Evolutionary conservation across 2,113 vertebrate species (phyloP), one percentile per base, ranked within the genome.

Genomic region (Xenotilapia caudafasciata): DNA sequence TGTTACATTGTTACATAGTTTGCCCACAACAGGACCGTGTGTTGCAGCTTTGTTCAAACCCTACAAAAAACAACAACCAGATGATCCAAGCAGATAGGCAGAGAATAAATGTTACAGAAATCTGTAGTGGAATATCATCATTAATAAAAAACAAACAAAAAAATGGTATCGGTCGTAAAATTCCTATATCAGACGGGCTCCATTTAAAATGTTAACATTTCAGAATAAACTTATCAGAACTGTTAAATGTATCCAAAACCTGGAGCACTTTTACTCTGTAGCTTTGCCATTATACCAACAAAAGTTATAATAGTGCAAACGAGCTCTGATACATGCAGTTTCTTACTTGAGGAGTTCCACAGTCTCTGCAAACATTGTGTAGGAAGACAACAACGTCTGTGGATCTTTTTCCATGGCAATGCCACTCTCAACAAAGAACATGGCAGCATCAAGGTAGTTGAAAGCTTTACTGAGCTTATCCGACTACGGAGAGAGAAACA

Each of bases 291-390:
- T n/a, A 49, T 5, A 12, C 15, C 42, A 77, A 49, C 42, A 77
- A 77, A 77, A 13, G 26, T 23, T 31, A 17, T 17, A 42, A 35
- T 62, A 21, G 9, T 70, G 23, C 15, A 80, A 9, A 31, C 9
- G 10, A 62, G n/a, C 6, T 2, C 17, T 23, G 10, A 79, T 11
- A 12, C 56, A 6, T 31, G 19, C 3, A 14, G 8, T 5, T 79
- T 85, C 97, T 95, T 91, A 99, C 98, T 97, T 98, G 83, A 99
- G 95, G 80, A 99, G 97, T 7, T 98, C 97, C 73, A 97, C 93
- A 0, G 98, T 98, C 88, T 98, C 98, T 0, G 96, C 96, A 90
- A 98, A 97, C 95, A 99, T 97, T 5, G 97, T 96, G 90, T 97
- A 98, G 3, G 98, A 97, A 0, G 97, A 96, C 95, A 96, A 97